Evolutionary conservation across 2,888 invertebrate species (phyloP).

Genomic region (Coelogynopora nodosa): DNA sequence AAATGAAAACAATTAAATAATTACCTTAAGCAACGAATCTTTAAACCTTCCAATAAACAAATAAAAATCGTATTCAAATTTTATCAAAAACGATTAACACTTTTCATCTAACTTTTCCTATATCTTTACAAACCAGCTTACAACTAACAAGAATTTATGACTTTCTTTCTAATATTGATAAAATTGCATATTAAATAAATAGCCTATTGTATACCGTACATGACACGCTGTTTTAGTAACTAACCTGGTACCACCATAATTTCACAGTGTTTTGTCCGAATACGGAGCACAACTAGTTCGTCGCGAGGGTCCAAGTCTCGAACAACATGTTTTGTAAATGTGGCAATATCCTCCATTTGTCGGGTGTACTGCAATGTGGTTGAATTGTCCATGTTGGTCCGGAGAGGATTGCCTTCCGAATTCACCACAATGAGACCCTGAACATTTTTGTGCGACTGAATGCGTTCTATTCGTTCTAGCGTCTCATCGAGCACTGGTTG

Average conservation of each 20-base stretch:
- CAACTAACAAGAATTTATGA: too few species aligned
- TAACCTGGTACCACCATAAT: constrained; percentile 26
- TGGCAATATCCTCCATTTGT: constrained; percentile 14
- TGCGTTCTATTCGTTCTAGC: not conserved
- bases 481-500: not conserved
- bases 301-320: constrained; percentile 18
- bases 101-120: too few species aligned
- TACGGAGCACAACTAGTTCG: constrained; percentile 1
- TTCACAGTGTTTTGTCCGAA: constrained; percentile 24
- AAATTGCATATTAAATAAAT: too few species aligned
- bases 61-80: too few species aligned
- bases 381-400: constrained; percentile 33
- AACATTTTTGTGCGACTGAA: constrained; percentile 31
- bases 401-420: constrained; percentile 24
- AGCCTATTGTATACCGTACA: too few species aligned
- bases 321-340: constrained; percentile 15
- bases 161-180: too few species aligned
- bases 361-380: constrained; percentile 27
- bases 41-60: too few species aligned
- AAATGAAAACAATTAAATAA: too few species aligned
- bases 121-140: too few species aligned
- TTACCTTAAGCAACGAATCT: too few species aligned
- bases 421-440: constrained; percentile 22
- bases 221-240: too few species aligned
- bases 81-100: too few species aligned